A percentile compares a stretch with the other conserved stretches of the same genome.
Conservation (phyloP, 2,797 vertebrate species). For the Anabacerthia variegaticeps region DNA sequence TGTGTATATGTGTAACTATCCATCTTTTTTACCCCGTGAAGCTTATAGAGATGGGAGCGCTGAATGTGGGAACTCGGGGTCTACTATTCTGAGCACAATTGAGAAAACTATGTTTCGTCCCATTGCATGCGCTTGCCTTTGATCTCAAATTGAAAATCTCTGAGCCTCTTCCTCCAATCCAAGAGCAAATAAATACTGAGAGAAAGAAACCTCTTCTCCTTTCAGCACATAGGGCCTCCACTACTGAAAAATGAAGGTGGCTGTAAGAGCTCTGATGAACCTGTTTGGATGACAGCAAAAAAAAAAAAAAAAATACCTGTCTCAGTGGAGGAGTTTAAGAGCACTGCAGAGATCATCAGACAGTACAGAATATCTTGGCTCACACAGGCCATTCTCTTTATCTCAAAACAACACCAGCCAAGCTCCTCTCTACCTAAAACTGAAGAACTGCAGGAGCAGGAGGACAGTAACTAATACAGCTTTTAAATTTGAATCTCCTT, state of each 20-base stretch:
- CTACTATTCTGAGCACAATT: constrained; percentile 60
- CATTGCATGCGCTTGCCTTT: constrained; percentile 65
- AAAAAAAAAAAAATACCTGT: constrained; percentile 64
- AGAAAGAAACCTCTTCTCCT: constrained; percentile 57
- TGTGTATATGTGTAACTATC: constrained; percentile 41
- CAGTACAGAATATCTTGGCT: constrained; percentile 65
- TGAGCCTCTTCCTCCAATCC: constrained; percentile 69
- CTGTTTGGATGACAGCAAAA: constrained; percentile 53
- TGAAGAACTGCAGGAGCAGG: constrained; percentile 11
- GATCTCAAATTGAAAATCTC: constrained; percentile 71
- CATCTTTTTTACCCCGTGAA: background rate
- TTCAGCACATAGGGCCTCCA: constrained; percentile 20
- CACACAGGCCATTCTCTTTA: constrained; percentile 53
- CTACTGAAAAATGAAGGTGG: constrained; percentile 43
- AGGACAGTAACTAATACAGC: constrained; percentile 18
- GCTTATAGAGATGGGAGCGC: constrained; percentile 47
- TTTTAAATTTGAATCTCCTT: constrained; percentile 33
- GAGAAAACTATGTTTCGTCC: constrained; percentile 68
- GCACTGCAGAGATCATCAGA: constrained; percentile 55
- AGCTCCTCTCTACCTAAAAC: constrained; percentile 41
- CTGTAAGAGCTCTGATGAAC: constrained; percentile 39
- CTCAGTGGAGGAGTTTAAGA: constrained; percentile 53
- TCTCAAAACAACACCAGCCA: constrained; percentile 56
- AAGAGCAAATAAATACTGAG: constrained; percentile 69
- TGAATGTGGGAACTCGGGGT: constrained; percentile 63